Conservation (phyloP, 2,113 vertebrate species). For the Phalacrocorax carbo region DNA sequence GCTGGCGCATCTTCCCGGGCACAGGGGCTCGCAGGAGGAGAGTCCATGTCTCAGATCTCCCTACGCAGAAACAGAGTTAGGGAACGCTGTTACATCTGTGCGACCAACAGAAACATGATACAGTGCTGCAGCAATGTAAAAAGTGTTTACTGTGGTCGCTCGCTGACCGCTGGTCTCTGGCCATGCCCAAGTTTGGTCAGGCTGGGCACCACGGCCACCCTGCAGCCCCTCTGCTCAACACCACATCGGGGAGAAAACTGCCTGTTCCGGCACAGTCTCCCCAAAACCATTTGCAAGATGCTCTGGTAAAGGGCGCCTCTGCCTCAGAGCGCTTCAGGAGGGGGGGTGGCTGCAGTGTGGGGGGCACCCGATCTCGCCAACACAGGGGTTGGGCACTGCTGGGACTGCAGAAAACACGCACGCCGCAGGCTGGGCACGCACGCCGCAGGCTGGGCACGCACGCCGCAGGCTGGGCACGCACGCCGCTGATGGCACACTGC, state of each 20-base stretch:
- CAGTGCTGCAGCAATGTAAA: neutral
- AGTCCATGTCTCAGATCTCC: neutral
- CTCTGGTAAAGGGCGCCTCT: neutral
- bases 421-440: too few relatives aligned
- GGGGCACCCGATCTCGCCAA: neutral
- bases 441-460: too few relatives aligned
- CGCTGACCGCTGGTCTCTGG: too few relatives aligned
- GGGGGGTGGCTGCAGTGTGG: too few relatives aligned
- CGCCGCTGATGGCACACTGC: neutral
- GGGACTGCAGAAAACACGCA: neutral
- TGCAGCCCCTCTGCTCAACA: neutral
- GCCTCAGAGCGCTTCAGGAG: too few relatives aligned
- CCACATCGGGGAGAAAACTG: rapidly evolving
- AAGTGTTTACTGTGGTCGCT: rapidly evolving
- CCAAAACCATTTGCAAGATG: rapidly evolving
- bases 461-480: too few relatives aligned
- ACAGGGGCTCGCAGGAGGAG: rapidly evolving
- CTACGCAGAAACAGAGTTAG: neutral
- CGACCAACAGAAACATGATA: too few relatives aligned
- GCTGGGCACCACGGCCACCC: neutral
- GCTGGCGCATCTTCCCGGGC: rapidly evolving
- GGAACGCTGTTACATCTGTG: neutral
- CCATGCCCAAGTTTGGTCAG: too few relatives aligned
- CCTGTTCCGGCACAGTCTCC: too few relatives aligned
- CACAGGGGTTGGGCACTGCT: rapidly evolving